Evolutionary conservation across 64 coral and sea anemone genomes (phyloP).

Genomic region (Pocillopora verrucosa): DNA sequence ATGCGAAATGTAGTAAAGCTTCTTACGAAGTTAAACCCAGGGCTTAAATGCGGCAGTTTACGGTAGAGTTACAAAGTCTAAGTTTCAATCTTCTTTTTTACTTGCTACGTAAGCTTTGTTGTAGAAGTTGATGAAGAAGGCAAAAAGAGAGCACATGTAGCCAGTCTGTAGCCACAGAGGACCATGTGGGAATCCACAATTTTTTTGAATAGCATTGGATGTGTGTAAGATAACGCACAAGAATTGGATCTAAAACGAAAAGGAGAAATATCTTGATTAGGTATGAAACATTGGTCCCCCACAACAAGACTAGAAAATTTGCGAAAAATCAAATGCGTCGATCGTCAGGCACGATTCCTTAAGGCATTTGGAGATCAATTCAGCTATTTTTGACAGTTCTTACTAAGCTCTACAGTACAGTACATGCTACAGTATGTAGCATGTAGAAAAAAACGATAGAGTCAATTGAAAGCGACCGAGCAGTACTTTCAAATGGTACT

Average conservation of each 20-base stretch:
- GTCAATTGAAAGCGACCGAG: background rate
- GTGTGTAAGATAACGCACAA: slow-evolving; percentile 38
- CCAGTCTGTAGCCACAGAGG: slow-evolving; percentile 57
- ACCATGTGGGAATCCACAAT: slow-evolving; percentile 76
- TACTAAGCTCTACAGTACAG: too few relatives aligned
- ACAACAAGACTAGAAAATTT: background rate
- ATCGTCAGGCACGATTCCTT: background rate
- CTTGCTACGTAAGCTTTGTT: slow-evolving; percentile 41
- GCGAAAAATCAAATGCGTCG: background rate
- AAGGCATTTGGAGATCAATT: too few relatives aligned
- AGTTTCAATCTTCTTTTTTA: slow-evolving; percentile 29
- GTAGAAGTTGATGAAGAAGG: slow-evolving; percentile 70
- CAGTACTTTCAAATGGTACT: background rate
- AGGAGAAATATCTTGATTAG: slow-evolving; percentile 14
- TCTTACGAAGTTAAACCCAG: too few relatives aligned
- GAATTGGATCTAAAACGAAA: slow-evolving; percentile 64
- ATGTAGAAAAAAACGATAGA: too few relatives aligned
- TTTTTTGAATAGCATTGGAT: slow-evolving; percentile 48
- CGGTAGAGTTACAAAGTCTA: background rate
- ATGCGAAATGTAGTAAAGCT: too few relatives aligned
- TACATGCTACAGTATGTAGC: too few relatives aligned
- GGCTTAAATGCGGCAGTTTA: background rate
- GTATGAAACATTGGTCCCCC: background rate
- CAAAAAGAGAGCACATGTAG: slow-evolving; percentile 62
- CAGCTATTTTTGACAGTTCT: too few relatives aligned